Evolutionary conservation across 2,797 vertebrate genomes (phyloP).

Genomic region (Coranthus polyacanthus): DNA sequence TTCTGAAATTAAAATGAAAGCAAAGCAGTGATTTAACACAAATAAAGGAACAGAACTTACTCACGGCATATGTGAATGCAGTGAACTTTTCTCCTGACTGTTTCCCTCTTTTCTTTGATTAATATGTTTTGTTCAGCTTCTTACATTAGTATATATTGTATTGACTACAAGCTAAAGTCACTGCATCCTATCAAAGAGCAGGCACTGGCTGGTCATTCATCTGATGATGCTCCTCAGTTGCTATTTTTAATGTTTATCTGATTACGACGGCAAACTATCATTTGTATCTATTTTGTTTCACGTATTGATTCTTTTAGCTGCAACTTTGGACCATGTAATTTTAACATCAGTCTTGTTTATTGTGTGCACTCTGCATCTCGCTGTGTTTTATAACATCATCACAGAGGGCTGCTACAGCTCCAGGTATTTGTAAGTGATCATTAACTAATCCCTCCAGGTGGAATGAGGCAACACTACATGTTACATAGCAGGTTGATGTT

Average conservation of each 20-base stretch:
- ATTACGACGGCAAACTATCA: slow-evolving; percentile 22
- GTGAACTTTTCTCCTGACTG: no score
- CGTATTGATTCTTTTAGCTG: slow-evolving; percentile 20
- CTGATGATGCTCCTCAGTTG: background rate
- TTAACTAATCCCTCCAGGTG: slow-evolving; percentile 34
- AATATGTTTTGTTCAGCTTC: no score
- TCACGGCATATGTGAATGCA: no score
- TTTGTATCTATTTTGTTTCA: slow-evolving; percentile 15
- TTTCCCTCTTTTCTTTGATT: no score
- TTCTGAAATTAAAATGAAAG: no score
- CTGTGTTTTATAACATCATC: slow-evolving; percentile 2
- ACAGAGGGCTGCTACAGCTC: slow-evolving; percentile 16
- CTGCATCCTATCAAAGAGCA: background rate
- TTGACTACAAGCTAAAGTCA: background rate
- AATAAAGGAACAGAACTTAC: no score
- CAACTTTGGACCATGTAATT: background rate
- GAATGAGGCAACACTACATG: slow-evolving; percentile 22
- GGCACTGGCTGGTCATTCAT: background rate
- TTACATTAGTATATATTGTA: background rate
- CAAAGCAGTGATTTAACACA: no score
- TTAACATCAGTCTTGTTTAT: no score
- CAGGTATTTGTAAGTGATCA: slow-evolving; percentile 21
- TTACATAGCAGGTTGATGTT: slow-evolving; percentile 29
- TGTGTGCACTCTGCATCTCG: background rate
- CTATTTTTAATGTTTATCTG: slow-evolving; percentile 7